Evolutionary conservation across 2,888 invertebrate genomes (phyloP), one percentile per base, ranked within the genome.

Genomic region (Beris morrisii): DNA sequence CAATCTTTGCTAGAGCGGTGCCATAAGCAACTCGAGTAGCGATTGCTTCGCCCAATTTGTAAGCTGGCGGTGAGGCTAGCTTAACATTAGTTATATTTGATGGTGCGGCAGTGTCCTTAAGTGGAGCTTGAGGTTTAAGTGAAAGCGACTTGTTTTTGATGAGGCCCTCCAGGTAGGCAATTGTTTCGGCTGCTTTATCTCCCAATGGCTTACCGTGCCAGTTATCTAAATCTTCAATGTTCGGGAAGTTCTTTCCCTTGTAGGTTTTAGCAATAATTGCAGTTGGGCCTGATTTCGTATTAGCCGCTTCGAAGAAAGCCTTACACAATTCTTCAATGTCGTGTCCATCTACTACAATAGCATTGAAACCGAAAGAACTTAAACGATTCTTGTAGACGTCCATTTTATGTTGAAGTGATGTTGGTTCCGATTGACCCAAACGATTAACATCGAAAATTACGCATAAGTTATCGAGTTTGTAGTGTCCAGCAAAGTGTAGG

Each of bases 141-240:
- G 86, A 84, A 4, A 85, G 80, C 12, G 87, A 86, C 68, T 84
- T 82, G 78, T 89, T 91, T 75, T 87, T 86, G 68, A 95, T 85
- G 72, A 87, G 79, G 0, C 84, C 81, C 70, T 86, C 84, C 63
- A 93, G 80, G 75, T 88, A 86, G 82, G 89, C 76, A 67, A 89
- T 78, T 9, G 91, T 86, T 72, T 84, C 87, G 0, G 88, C 88
- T 1, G 91, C 87, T 69, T 93, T 90, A 61, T 86, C 89, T 0
- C 95, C 97, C 67, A 99, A 82, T 0, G 99, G 90, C 81, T 99
- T 99, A 61, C 99, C 99, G 78, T 99, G 99, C 97, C 97, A 99
- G 82, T 96, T 95, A 67, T 95, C 93, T 72, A 86, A 74, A 79
- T 99, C 93, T 80, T 97, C 97, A 75, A 99, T 94, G 63, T 89